Evolutionary conservation across 2,888 invertebrate species (phyloP).

Genomic region (Hydrotaea cyrtoneurina): DNA sequence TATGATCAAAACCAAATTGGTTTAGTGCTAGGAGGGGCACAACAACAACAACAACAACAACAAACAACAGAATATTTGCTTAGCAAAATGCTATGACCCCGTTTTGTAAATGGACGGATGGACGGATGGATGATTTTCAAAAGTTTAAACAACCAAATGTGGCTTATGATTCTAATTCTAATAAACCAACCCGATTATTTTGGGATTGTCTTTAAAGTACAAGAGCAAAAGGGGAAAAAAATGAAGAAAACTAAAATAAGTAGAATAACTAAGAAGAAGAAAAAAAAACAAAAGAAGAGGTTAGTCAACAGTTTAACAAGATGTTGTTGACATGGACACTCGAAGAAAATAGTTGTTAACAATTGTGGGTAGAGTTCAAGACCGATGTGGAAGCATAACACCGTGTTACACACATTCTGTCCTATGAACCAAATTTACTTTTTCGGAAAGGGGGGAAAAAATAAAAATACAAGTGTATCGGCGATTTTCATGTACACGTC

Average conservation of each 20-base stretch:
- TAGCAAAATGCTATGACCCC: not conserved
- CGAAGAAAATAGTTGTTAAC: not conserved
- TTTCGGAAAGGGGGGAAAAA: too few relatives aligned
- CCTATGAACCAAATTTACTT: too few relatives aligned
- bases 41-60: too few relatives aligned
- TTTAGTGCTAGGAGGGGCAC: not conserved
- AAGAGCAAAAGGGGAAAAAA: not conserved
- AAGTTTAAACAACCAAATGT: conserved; percentile 8
- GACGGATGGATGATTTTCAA: too few relatives aligned
- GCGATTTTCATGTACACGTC: too few relatives aligned
- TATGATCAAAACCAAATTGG: not conserved
- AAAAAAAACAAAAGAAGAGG: not conserved
- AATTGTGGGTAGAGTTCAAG: too few relatives aligned
- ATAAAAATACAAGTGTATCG: too few relatives aligned
- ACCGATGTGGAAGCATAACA: too few relatives aligned
- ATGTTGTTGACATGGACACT: not conserved
- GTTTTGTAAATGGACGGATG: not conserved
- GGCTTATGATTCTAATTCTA: not conserved
- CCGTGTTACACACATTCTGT: too few relatives aligned
- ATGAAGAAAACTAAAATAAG: not conserved
- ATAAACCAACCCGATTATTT: not conserved
- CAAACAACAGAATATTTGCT: conserved; percentile 1
- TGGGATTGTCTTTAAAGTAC: not conserved
- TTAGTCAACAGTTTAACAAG: not conserved
- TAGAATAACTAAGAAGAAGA: not conserved